Conservation (phyloP, 2,888 invertebrate genomes). For the Camptogramma bilineatum region DNA sequence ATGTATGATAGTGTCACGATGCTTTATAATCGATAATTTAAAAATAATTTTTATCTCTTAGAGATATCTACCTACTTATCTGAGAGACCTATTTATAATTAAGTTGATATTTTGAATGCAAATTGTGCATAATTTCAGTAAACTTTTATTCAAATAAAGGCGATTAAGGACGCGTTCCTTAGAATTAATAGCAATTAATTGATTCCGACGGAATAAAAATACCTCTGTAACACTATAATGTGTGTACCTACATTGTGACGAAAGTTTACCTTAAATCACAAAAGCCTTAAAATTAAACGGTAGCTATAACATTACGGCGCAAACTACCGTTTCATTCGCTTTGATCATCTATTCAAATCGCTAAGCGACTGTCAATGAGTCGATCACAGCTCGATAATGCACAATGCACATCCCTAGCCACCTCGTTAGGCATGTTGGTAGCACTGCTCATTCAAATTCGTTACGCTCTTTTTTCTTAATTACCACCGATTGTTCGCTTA, state of each 20-base stretch:
- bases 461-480: conserved; percentile 80
- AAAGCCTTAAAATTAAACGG: background rate
- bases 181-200: too few relatives aligned
- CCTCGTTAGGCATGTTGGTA: conserved; percentile 74
- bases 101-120: too few relatives aligned
- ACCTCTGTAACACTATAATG: too few relatives aligned
- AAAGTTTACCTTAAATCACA: background rate
- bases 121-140: too few relatives aligned
- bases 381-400: conserved; percentile 41
- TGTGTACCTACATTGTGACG: too few relatives aligned
- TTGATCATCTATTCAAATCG: conserved; percentile 2
- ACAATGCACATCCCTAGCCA: conserved; percentile 63
- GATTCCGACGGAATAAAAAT: too few relatives aligned
- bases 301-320: background rate
- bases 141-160: too few relatives aligned
- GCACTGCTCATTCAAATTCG: conserved; percentile 63
- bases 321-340: background rate
- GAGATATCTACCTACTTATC: too few relatives aligned
- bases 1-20: background rate
- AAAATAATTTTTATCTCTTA: background rate
- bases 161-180: too few relatives aligned
- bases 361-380: conserved; percentile 26
- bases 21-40: background rate
- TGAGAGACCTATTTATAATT: too few relatives aligned
- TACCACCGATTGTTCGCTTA: conserved; percentile 76